These are phyloP conservation scores for Anas platyrhynchos DNA, from an alignment of 2,113 vertebrate species.

Conservation along the genomic window DNA sequence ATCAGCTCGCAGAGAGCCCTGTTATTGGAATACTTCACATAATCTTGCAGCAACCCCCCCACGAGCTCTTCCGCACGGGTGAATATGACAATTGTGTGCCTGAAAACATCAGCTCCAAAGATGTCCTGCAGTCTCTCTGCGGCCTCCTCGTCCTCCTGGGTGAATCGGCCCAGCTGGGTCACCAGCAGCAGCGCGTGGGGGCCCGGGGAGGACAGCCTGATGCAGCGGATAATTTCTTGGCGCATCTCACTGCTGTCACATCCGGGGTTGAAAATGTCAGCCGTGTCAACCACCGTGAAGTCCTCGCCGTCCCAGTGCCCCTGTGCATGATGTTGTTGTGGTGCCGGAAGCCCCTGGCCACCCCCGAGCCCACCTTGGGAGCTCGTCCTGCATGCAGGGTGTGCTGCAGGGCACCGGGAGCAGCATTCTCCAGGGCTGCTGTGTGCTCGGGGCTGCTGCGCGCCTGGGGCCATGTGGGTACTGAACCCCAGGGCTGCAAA, in stretches of 20 bases:
- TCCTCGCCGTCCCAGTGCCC: neutral
- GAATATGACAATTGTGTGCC: neutral
- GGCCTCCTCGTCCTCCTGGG: neutral
- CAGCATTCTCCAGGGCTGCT: no score
- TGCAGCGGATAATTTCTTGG: conserved; percentile 65
- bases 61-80: neutral
- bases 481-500: no score
- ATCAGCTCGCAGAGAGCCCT: neutral
- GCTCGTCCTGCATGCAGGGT: no score
- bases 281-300: conserved; percentile 73
- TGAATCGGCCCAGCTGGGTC: neutral
- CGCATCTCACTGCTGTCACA: conserved; percentile 38
- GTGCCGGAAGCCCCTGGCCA: no score
- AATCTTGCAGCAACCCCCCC: no score
- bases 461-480: no score
- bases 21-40: no score
- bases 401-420: no score
- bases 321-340: neutral
- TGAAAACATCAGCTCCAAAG: neutral
- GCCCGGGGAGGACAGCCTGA: conserved; percentile 69
- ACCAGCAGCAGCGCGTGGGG: conserved; percentile 58
- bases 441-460: no score
- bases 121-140: neutral
- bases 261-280: conserved; percentile 70
- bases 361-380: no score